A percentile compares a stretch with the other conserved stretches of the same genome.
Conservation (phyloP, 2,797 vertebrate species). For the Lepilemur septentrionalis region DNA sequence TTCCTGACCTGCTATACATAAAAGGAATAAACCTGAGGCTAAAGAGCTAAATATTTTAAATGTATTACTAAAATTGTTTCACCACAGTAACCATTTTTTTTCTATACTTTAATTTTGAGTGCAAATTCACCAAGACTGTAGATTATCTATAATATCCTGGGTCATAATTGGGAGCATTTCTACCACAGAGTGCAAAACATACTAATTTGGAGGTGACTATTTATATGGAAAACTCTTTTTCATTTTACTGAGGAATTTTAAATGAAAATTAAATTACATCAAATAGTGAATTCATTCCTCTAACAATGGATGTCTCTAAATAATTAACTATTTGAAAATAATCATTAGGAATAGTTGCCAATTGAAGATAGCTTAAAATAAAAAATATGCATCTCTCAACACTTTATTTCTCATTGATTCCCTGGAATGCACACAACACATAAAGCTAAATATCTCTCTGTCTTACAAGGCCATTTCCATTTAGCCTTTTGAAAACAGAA, state of each 20-base stretch:
- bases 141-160: neutral
- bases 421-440: neutral
- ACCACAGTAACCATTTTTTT: neutral
- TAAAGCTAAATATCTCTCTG: neutral
- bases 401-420: neutral
- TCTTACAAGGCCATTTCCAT: neutral
- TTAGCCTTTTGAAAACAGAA: constrained; percentile 11
- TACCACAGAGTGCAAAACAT: neutral
- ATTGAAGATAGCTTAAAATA: neutral
- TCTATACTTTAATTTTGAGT: neutral
- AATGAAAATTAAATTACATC: neutral
- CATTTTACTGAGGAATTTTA: neutral
- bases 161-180: neutral
- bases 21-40: neutral
- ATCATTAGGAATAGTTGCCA: neutral
- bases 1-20: neutral
- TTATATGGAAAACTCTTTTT: neutral
- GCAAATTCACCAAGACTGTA: neutral
- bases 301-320: neutral
- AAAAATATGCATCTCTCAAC: neutral
- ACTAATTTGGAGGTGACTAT: neutral
- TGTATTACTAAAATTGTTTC: neutral
- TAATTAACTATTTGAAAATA: constrained; percentile 19
- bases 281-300: neutral
- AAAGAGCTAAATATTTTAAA: neutral